phyloP scores from a whole-genome alignment of 2,113 vertebrate genomes.

The Ceyx cyanopectus region DNA sequence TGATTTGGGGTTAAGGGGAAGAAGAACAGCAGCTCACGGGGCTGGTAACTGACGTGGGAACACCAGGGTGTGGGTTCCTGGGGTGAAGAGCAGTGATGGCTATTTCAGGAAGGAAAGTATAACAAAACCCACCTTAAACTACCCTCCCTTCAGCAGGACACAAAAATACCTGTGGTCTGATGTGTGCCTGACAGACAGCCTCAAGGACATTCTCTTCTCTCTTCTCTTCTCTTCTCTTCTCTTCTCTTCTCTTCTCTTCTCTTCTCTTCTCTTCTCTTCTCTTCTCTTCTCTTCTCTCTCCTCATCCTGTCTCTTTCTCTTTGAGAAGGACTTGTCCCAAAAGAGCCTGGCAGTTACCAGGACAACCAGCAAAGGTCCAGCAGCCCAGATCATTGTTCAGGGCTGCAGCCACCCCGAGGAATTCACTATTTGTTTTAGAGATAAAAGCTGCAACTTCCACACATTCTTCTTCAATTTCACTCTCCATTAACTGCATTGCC shows the following conservation, averaged over 20 bases:
- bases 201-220: neutral
- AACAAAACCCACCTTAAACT: neutral
- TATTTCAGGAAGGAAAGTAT: constrained; percentile 53
- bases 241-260: neutral
- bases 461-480: constrained; percentile 81
- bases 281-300: neutral
- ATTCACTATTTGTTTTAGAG: constrained; percentile 84
- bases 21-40: neutral
- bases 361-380: constrained; percentile 62
- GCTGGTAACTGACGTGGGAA: neutral
- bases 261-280: too few species aligned
- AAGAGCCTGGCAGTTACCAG: constrained; percentile 72
- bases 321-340: constrained; percentile 26
- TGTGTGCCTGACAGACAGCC: constrained; percentile 26
- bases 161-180: constrained; percentile 1
- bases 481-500: constrained; percentile 65
- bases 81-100: neutral
- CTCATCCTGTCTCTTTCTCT: constrained; percentile 24
- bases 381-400: constrained; percentile 66
- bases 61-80: neutral
- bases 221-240: constrained; percentile 39
- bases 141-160: neutral
- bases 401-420: constrained; percentile 72
- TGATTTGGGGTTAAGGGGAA: neutral
- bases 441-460: constrained; percentile 81